phyloP scores from a whole-genome alignment of 2,113 vertebrate species.

The Corythornis madagascariensis region DNA sequence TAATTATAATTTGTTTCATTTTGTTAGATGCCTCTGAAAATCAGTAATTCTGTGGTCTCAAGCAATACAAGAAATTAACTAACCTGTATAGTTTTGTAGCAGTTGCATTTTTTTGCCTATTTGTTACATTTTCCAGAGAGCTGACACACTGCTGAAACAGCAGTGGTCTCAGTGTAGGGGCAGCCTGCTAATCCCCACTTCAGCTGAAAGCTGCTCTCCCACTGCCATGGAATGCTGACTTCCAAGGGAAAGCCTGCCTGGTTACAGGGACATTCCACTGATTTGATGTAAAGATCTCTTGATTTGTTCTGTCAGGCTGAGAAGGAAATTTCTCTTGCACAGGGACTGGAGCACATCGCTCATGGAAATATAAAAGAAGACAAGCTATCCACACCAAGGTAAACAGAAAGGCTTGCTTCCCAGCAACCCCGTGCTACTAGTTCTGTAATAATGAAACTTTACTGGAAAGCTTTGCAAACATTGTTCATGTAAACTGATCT shows the following conservation, averaged over 20 bases:
- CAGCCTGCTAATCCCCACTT: background rate
- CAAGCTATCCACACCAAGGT: background rate
- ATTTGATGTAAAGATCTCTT: background rate
- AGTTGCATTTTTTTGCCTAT: background rate
- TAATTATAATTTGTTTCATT: background rate
- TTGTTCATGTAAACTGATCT: slow-evolving; percentile 29
- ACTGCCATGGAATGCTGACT: background rate
- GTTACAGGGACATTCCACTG: background rate
- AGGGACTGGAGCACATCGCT: background rate
- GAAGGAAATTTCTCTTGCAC: background rate
- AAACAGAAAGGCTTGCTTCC: background rate
- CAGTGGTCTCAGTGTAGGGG: background rate
- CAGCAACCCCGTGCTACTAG: background rate
- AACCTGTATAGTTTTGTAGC: background rate
- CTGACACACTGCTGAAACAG: background rate
- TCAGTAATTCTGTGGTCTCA: background rate
- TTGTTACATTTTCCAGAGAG: background rate
- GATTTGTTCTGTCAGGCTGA: background rate
- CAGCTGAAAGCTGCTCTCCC: background rate
- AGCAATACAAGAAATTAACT: background rate
- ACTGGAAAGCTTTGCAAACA: slow-evolving; percentile 41
- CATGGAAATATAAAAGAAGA: background rate
- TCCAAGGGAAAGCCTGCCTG: background rate
- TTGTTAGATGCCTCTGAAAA: background rate
- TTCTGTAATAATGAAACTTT: background rate